Base-by-base conservation (phyloP, 37 sponge, comb jelly and placozoan species). In the Ephydatia muelleri region DNA sequence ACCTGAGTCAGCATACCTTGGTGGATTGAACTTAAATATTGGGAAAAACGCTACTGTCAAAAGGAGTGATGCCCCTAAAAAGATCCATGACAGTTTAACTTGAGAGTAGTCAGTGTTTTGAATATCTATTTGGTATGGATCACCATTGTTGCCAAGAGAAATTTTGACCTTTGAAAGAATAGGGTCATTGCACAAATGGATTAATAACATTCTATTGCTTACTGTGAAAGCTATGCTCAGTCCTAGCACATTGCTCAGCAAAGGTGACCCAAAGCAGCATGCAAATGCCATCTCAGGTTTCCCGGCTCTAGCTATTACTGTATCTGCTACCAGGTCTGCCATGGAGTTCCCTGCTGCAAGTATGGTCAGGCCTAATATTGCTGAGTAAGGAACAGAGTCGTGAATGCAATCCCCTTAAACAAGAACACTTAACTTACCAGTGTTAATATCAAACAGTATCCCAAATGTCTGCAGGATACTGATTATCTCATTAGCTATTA, bases 31-130 rank as follows among this genome's bases (percentile, higher is more conserved):
- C 71, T 83, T 88, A 68, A 91, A 91, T 26, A 93, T 25, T 5
- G 95, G 95, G 67, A 96, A 93, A 14, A 93, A 68, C 1, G 88
- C 43, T 9, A 64, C 77, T 72, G 77, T 90, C 21, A 33, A 33
- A 23, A 88, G 30, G 0, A 96, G 87, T 30, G 92, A 87, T 5
- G 85, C 81, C 36, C 91, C 92, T 5, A 96, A 86, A 76, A 93
- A 92, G 22, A 96, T 93, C 96, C 96, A 96, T 0, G 94, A 90
- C 22, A 96, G 78, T 65, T 92, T 93, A 14, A 96, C 96, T 68
- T 79, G 76, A 12, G 85, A n/a, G 74, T 81, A 91, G 21, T 77
- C 75, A 21, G 81, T 49, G 27, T 68, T 68, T 66, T 82, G 78
- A 49, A 94, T 94, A 70, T 85, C 72, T 43, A 91, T 84, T 21